phyloP scores from a whole-genome alignment of 2,113 vertebrate genomes.

The Mugil cephalus region DNA sequence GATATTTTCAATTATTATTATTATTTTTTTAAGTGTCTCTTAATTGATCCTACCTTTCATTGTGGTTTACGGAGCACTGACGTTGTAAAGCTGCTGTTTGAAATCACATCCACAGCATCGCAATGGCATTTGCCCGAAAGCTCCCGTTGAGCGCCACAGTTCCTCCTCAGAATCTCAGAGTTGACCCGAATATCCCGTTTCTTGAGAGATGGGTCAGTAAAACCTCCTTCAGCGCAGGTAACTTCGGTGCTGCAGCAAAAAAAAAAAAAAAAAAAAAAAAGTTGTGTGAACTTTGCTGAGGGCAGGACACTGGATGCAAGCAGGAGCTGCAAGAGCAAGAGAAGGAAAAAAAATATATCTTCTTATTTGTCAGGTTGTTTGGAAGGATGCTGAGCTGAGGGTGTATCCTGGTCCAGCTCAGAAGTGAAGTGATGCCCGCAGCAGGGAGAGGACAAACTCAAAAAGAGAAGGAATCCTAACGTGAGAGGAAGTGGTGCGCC shows the following conservation, averaged over 20 bases:
- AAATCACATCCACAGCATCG: constrained; percentile 79
- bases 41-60: constrained; percentile 83
- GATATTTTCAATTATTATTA: background rate
- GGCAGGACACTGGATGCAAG: background rate
- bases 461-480: constrained; percentile 57
- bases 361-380: constrained; percentile 20
- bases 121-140: constrained; percentile 58
- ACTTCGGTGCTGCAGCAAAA: constrained; percentile 12
- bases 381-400: constrained; percentile 57
- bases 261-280: background rate
- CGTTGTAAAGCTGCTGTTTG: constrained; percentile 47
- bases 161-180: background rate
- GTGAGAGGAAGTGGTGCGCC: constrained; percentile 72
- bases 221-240: constrained; percentile 48
- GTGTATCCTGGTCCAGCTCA: constrained; percentile 44
- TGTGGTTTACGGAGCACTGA: constrained; percentile 54
- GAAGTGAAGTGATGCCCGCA: constrained; percentile 48
- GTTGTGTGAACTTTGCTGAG: constrained; percentile 10
- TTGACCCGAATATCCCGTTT: constrained; percentile 11
- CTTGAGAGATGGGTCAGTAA: background rate
- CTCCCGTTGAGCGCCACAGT: constrained; percentile 20
- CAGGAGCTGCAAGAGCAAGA: background rate
- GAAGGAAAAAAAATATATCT: background rate
- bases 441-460: constrained; percentile 53
- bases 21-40: fast-evolving